Base-by-base conservation (phyloP, 1,140 invertebrate species). In the Drosophila dunni region DNA sequence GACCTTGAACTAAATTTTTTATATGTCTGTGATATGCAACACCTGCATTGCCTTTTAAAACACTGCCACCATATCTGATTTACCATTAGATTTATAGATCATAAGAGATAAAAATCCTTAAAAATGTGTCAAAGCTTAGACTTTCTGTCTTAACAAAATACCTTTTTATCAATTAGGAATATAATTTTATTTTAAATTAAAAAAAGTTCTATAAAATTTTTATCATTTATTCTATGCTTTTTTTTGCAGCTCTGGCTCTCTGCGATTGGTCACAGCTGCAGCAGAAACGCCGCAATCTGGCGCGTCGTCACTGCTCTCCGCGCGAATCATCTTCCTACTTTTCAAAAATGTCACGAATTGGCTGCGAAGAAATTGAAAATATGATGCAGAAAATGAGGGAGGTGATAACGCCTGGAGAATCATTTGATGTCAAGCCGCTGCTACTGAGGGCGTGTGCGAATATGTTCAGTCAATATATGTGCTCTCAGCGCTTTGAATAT, bases 401-500 rank as follows among this genome's bases (percentile, higher is more conserved):
- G n/a, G 70, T 83, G 3, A 78, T 93, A 48, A 74, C 92, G 44
- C 62, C 92, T 38, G 92, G 94, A 69, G 60, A 90, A 71, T 44
- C 91, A 0, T 79, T 90, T 2, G 75, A 94, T 15, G 77, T 96
- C 17, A 96, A 96, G 82, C 94, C 95, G 0, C 67, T 95, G 8
- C 90, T 97, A 9, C 93, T 96, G 75, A 93, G 94, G 29, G 94
- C 95, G n/a, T 96, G 95, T 42, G 96, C 95, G 51, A 98, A 98
- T 91, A 95, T 98, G 91, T 98, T 98, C 92, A 94, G 94, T 10
- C 94, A 95, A 44, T 98, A 97, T 91, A 97, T 98, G 94, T 97
- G 97, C 93, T 96, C 95, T 51, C 94, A 94, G 1, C 93, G 95
- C 2, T 97, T 97, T 79, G 94, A 95, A 3, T 93, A 94, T 20